Percentiles rank a stretch among this genome's conserved stretches.
These are phyloP conservation scores for Dione juno DNA, from an alignment of 2,888 invertebrate genomes.

Conservation along the genomic window DNA sequence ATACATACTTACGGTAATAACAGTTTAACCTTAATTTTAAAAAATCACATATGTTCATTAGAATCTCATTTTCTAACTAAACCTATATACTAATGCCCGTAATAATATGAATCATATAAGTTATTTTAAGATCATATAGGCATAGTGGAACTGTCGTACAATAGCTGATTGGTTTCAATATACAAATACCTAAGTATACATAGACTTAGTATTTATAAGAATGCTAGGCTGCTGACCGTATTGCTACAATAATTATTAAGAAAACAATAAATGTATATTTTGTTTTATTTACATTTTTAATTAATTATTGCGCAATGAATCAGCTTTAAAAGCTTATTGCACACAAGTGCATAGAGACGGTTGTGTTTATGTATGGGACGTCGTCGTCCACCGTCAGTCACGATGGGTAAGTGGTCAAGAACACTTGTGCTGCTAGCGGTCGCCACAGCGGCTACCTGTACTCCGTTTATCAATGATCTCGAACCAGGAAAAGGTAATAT, in stretches of 20 bases:
- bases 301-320: slow-evolving; percentile 17
- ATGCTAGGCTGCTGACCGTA: neutral
- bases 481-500: slow-evolving; percentile 69
- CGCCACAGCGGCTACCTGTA: slow-evolving; percentile 56
- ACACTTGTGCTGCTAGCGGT: slow-evolving; percentile 64
- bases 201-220: neutral
- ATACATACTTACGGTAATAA: neutral
- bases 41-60: slow-evolving; percentile 1
- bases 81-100: neutral
- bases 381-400: slow-evolving; percentile 57
- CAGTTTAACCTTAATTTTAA: slow-evolving; percentile 4
- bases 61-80: neutral
- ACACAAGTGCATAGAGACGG: slow-evolving; percentile 35
- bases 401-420: slow-evolving; percentile 69
- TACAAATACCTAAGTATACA: neutral
- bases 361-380: slow-evolving; percentile 31
- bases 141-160: neutral
- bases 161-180: neutral
- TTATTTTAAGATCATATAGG: neutral
- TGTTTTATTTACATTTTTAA: neutral
- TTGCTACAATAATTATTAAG: neutral
- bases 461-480: slow-evolving; percentile 70
- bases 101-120: neutral
- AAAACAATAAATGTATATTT: slow-evolving; percentile 1
- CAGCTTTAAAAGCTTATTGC: slow-evolving; percentile 26